Evolutionary conservation across 2,113 vertebrate species (phyloP).

Genomic region (Rhea americana): DNA sequence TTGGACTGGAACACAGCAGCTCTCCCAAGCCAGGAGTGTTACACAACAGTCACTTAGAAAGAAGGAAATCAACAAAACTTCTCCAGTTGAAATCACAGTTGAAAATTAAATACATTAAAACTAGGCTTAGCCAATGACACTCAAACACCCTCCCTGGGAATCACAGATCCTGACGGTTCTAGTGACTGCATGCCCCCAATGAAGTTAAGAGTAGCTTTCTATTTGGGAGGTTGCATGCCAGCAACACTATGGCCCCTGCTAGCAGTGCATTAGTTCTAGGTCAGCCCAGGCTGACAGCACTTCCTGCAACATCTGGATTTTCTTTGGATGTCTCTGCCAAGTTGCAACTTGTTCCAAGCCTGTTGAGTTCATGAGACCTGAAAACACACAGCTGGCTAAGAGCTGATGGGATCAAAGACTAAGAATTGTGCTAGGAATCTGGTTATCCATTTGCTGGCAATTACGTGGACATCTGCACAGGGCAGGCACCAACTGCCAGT

Average conservation of each 20-base stretch:
- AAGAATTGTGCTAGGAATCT: neutral
- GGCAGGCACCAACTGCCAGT: accelerated
- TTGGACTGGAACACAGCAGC: neutral
- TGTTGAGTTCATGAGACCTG: neutral
- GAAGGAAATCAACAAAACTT: neutral
- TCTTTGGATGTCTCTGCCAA: conserved; percentile 12
- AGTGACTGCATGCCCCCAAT: neutral
- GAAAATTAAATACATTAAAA: neutral
- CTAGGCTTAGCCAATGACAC: neutral
- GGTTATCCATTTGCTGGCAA: neutral
- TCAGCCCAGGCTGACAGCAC: neutral
- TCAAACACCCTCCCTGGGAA: neutral
- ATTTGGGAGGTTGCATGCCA: neutral
- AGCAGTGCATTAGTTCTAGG: conserved; percentile 1
- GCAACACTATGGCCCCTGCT: neutral
- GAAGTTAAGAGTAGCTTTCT: neutral
- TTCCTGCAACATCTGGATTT: conserved; percentile 52
- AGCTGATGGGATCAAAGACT: neutral
- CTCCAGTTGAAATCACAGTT: neutral
- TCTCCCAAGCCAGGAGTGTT: conserved; percentile 5
- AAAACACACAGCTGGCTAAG: conserved; percentile 14
- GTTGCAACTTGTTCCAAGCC: conserved; percentile 34
- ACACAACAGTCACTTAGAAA: conserved; percentile 27
- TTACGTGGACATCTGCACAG: accelerated
- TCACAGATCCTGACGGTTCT: neutral